Base-by-base conservation (phyloP, 2,888 invertebrate genomes). In the Plagodis pulveraria region DNA sequence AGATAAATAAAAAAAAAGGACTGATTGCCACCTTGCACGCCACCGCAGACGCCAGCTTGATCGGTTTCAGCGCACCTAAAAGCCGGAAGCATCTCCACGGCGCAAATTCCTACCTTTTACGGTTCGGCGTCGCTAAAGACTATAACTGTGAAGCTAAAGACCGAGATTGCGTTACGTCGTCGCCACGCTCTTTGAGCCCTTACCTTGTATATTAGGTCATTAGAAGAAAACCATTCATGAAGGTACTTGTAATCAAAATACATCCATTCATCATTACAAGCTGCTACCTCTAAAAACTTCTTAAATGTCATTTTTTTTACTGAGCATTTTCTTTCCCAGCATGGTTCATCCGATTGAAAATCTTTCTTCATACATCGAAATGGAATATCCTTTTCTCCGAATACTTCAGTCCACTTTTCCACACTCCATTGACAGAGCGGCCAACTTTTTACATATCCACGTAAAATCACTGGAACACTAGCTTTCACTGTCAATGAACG, bases 221-320 rank as follows among this genome's bases (percentile, higher is more conserved):
- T 91, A 49, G 93, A 84, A 54, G 83, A 77, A 75, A 96, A 95
- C 94, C 96, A 95, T 60, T 95, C 94, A 62, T 94, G 93, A 83
- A 97, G 93, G 81, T 97, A 95, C 87, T 97, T 97, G 79, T 98
- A 97, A 86, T 97, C 97, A 85, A 96, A 96, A 85, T 98, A 98
- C 85, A 95, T 94, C 95, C 97, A 97, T 66, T 94, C 91, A 5
- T 93, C 76, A 50, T 78, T 81, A 33, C 84, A 73, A 10, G 81
- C 67, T 35, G 77, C 73, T 34, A 80, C 74, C 7, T 89, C 77
- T 0, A 95, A 66, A 84, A 98, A 97, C 53, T 95, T 93, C 56
- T 86, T 80, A 70, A 97, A 94, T 2, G 94, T 95, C 79, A 95
- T 93, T 38, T 87, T 79, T 53, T 93, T 84, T 41, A 85, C 87